Evolutionary conservation across 1,140 invertebrate species (phyloP).

Genomic region (Tyrophagus putrescentiae): DNA sequence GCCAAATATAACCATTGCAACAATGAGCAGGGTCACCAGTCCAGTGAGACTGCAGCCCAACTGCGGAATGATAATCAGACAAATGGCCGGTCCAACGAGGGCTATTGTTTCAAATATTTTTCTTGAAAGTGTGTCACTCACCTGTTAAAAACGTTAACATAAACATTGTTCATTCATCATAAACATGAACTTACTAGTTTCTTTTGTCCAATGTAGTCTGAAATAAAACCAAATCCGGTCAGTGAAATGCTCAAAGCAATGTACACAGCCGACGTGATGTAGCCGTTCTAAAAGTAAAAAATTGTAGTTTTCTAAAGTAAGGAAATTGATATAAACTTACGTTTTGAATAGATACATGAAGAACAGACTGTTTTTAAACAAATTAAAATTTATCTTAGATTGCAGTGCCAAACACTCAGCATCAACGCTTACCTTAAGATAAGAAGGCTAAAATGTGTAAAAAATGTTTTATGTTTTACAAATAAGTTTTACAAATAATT

Average conservation of each 20-base stretch:
- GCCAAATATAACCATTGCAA: slow-evolving; percentile 25
- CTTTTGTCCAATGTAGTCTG: slow-evolving; percentile 23
- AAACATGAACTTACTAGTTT: too few species aligned
- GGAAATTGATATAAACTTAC: slow-evolving; percentile 27
- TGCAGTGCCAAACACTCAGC: too few species aligned
- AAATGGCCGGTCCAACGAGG: slow-evolving; percentile 25
- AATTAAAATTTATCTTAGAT: too few species aligned
- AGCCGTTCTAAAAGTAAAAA: slow-evolving; percentile 26
- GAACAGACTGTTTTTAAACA: too few species aligned
- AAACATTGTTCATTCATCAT: too few species aligned
- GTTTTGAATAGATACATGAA: slow-evolving; percentile 43
- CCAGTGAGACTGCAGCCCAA: slow-evolving; percentile 20
- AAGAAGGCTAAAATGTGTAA: too few species aligned
- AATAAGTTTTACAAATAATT: too few species aligned
- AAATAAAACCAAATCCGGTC: slow-evolving; percentile 23
- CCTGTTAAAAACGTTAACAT: too few species aligned
- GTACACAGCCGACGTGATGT: slow-evolving; percentile 27
- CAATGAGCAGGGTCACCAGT: slow-evolving; percentile 23
- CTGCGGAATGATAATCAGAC: slow-evolving; percentile 24
- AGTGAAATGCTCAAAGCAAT: slow-evolving; percentile 25
- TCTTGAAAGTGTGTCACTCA: slow-evolving; percentile 24
- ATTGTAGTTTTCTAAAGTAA: neutral
- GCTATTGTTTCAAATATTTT: slow-evolving; percentile 28
- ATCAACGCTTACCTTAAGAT: too few species aligned
- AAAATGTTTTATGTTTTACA: too few species aligned